These are phyloP conservation scores for Dorcus hopei DNA, from an alignment of 2,888 invertebrate species.

Conservation along the genomic window DNA sequence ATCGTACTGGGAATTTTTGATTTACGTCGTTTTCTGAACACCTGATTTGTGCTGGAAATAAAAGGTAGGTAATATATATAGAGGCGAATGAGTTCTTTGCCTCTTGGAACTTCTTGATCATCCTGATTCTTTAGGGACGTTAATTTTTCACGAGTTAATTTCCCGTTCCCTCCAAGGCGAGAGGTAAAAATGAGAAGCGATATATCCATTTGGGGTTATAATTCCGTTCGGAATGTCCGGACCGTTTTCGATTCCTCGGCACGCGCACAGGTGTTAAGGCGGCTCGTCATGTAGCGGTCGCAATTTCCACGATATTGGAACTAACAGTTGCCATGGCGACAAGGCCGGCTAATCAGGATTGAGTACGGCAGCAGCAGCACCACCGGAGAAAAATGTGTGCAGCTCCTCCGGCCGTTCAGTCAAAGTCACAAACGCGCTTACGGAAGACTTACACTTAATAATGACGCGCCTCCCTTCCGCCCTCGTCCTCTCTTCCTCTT, in stretches of 20 bases:
- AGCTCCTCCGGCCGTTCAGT: conserved; percentile 16
- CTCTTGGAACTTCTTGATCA: no score
- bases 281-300: conserved; percentile 15
- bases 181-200: no score
- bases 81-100: no score
- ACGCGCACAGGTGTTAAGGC: conserved; percentile 18
- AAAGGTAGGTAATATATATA: no score
- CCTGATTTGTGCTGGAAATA: no score
- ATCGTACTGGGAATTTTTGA: no score
- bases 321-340: conserved; percentile 12
- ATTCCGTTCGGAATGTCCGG: conserved; percentile 8
- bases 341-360: conserved; percentile 17
- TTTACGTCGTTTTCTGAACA: no score
- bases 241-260: conserved; percentile 15
- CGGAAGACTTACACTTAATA: conserved; percentile 24
- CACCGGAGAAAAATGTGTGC: conserved; percentile 20
- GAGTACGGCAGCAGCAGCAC: conserved; percentile 3
- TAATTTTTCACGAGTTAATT: no score
- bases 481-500: neutral
- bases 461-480: conserved; percentile 12
- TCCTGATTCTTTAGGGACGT: no score
- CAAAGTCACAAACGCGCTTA: conserved; percentile 23
- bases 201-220: neutral
- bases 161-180: no score
- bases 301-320: conserved; percentile 19